Percentiles rank a stretch among this genome's conserved stretches.
Conservation (phyloP, 2,888 invertebrate genomes). For the Cantharis nigra region DNA sequence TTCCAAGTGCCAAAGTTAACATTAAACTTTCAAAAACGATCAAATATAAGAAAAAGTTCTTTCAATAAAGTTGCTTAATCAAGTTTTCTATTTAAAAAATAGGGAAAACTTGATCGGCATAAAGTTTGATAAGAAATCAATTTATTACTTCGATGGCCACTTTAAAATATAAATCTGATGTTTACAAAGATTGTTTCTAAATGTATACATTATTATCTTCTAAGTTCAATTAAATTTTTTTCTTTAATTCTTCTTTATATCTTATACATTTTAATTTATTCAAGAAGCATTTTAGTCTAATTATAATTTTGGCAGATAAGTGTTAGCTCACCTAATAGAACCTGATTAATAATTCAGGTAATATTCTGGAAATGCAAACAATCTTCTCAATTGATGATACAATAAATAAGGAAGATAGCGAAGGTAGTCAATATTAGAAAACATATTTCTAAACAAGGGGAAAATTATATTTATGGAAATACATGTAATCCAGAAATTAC, state of each 20-base stretch:
- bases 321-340: neutral
- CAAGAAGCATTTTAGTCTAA: neutral
- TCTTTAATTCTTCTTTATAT: neutral
- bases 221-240: neutral
- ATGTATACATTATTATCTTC: too few relatives aligned
- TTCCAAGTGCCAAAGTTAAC: conserved; percentile 34
- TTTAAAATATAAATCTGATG: neutral
- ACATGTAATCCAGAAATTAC: neutral
- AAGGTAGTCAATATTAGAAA: neutral
- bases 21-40: conserved; percentile 40
- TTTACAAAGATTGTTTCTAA: neutral
- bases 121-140: neutral
- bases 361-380: neutral
- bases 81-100: conserved; percentile 14
- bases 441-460: neutral
- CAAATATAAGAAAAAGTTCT: conserved; percentile 28
- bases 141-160: neutral
- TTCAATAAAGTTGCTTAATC: conserved; percentile 22
- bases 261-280: neutral
- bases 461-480: neutral
- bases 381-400: neutral
- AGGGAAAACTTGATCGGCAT: neutral
- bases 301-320: neutral
- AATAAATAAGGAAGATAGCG: neutral
- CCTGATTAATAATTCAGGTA: neutral